These are phyloP conservation scores for Amphiura filiformis DNA, from an alignment of 35 echinoderm and acorn worm genomes.

Conservation along the genomic window DNA sequence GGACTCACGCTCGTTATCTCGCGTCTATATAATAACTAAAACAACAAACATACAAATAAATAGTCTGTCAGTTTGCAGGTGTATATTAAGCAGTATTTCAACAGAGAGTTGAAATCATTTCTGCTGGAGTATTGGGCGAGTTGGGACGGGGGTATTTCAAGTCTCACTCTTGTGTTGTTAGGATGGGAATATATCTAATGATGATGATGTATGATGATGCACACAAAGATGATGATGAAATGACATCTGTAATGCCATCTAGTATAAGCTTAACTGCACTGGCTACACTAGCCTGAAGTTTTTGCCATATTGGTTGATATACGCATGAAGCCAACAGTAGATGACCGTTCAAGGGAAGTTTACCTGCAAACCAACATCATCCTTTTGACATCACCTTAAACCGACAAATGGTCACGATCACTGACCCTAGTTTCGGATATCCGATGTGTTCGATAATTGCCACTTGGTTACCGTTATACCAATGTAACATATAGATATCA, in stretches of 20 bases:
- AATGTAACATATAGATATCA: too few relatives aligned
- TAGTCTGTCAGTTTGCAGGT: constrained; percentile 26
- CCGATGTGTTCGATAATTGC: not conserved
- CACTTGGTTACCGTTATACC: not conserved
- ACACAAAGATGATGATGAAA: too few relatives aligned
- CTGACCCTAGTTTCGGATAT: not conserved
- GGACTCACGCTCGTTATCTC: not conserved
- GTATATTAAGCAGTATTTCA: constrained; percentile 35
- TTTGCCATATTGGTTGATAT: too few relatives aligned
- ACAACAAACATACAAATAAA: constrained; percentile 56
- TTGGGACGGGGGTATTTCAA: too few relatives aligned
- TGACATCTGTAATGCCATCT: too few relatives aligned
- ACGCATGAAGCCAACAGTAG: too few relatives aligned
- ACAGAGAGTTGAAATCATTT: constrained; percentile 22
- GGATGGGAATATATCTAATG: too few relatives aligned
- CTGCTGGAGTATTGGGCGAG: not conserved
- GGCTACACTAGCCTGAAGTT: too few relatives aligned
- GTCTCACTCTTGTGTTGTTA: too few relatives aligned
- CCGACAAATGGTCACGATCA: not conserved
- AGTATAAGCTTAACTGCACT: too few relatives aligned
- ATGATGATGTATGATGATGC: too few relatives aligned
- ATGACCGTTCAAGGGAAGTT: not conserved
- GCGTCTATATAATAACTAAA: constrained; percentile 45
- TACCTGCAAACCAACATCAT: not conserved
- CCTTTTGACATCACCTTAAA: not conserved